These are phyloP conservation scores for Rhabdomys dilectus DNA, from an alignment of 2,113 vertebrate genomes.

Conservation along the genomic window DNA sequence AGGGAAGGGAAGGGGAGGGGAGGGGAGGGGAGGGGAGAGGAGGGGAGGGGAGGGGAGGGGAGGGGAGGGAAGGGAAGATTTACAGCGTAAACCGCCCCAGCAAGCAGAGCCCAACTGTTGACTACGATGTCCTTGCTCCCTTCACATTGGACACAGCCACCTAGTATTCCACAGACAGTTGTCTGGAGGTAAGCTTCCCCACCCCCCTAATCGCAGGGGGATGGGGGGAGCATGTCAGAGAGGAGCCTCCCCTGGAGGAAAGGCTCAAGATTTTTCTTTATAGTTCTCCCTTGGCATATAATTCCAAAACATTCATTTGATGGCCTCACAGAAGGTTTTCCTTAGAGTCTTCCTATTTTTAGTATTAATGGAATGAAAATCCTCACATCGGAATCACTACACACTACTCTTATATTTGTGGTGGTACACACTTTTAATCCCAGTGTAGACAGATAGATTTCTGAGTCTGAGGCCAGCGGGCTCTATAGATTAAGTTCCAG, in stretches of 20 bases:
- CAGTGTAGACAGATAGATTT: too few relatives aligned
- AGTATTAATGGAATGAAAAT: not conserved
- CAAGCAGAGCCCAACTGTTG: constrained; percentile 40
- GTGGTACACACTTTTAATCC: too few relatives aligned
- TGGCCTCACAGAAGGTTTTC: not conserved
- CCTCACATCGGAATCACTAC: not conserved
- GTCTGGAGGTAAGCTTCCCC: constrained; percentile 56
- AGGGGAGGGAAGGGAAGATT: not conserved
- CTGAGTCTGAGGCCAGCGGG: too few relatives aligned
- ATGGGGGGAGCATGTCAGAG: not conserved
- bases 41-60: too few relatives aligned
- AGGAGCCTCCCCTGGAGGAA: not conserved
- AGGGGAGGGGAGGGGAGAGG: not conserved
- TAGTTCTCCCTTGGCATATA: rapidly evolving
- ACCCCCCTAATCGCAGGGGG: too few relatives aligned
- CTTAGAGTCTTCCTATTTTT: not conserved
- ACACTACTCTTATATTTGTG: not conserved
- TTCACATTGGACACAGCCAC: constrained; percentile 36
- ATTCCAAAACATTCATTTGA: not conserved
- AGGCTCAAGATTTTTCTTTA: not conserved
- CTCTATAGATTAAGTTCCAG: too few relatives aligned
- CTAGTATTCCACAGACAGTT: constrained; percentile 53
- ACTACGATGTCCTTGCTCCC: not conserved
- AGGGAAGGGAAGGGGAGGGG: not conserved
- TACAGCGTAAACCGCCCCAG: not conserved